Evolutionary conservation across 2,888 invertebrate species (phyloP).

Genomic region (Lordiphosa fenestrarum): DNA sequence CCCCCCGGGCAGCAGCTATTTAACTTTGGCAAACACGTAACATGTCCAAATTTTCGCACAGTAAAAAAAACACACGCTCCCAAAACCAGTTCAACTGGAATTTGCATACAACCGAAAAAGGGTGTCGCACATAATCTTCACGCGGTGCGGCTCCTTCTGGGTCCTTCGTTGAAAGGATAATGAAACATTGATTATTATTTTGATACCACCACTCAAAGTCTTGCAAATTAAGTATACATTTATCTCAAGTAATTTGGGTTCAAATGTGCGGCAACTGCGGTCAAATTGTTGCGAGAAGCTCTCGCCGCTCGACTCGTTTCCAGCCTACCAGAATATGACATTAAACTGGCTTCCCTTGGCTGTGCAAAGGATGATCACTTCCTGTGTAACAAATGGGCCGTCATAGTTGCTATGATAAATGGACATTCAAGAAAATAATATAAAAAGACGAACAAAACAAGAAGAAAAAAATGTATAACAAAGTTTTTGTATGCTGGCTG

Average conservation of each 20-base stretch:
- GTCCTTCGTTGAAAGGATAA: conserved; percentile 57
- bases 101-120: conserved; percentile 34
- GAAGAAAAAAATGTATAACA: conserved; percentile 34
- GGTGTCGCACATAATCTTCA: conserved; percentile 68
- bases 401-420: conserved; percentile 67
- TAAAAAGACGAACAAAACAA: conserved; percentile 26
- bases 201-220: conserved; percentile 72
- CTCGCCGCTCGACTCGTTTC: conserved; percentile 7
- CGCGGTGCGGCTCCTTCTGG: conserved; percentile 39
- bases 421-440: conserved; percentile 40
- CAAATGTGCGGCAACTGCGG: conserved; percentile 73
- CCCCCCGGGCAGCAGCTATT: conserved; percentile 69
- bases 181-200: conserved; percentile 70
- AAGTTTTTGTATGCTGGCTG: conserved; percentile 31
- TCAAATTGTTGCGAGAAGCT: conserved; percentile 67
- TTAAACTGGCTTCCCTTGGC: conserved; percentile 57
- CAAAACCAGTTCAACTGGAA: conserved; percentile 62
- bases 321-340: conserved; percentile 53
- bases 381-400: conserved; percentile 65
- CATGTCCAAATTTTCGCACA: conserved; percentile 77
- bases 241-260: conserved; percentile 72
- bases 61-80: conserved; percentile 14
- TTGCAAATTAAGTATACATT: conserved; percentile 71
- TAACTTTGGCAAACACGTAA: conserved; percentile 71
- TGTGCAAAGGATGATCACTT: conserved; percentile 42